Evolutionary conservation across 37 sponge, comb jelly and placozoan species (phyloP), one percentile per base, ranked within the genome.

Genomic region (Oopsacas minuta): DNA sequence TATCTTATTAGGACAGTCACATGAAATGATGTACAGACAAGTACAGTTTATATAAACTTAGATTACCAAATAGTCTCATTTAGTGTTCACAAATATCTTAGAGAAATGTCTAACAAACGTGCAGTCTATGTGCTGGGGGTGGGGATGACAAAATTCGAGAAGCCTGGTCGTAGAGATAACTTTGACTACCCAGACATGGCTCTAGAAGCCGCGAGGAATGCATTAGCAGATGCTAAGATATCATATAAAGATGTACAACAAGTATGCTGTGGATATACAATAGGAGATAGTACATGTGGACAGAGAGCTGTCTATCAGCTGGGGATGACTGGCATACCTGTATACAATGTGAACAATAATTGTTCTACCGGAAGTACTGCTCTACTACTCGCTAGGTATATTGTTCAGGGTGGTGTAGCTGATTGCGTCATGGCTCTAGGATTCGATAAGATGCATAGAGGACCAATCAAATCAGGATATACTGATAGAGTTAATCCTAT

Each of bases 81-180:
- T 42, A 42, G 12, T 17, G 49, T 42, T 15, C 83, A 17, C 37
- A 3, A 25, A 37, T 75, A 15, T 35, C 36, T 83, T 0, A 38
- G 12, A 0, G 85, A 38, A 0, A 75, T 39, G 83, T 38, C 83
- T 34, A 46, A 52, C 35, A 39, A 82, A 37, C 87, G 89, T 37
- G 86, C 86, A 75, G 96, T 93, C 39, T 95, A 69, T 53, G 96
- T 95, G 37, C 94, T 95, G 0, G 96, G 96, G 1, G 96, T 95
- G 15, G 96, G 96, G 82, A 93, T 95, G 96, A 93, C 93, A 37
- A 95, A 95, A 94, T 95, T 95, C 84, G 93, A 93, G 88, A 95
- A 95, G 85, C 96, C 96, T 23, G 93, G 91, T 0, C 52, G 91
- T 0, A 81, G 91, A 36, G 93, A 92, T 0, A 86, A 92, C 90